phyloP scores from a whole-genome alignment of 1,140 invertebrate species.

The Drosophila varians region DNA sequence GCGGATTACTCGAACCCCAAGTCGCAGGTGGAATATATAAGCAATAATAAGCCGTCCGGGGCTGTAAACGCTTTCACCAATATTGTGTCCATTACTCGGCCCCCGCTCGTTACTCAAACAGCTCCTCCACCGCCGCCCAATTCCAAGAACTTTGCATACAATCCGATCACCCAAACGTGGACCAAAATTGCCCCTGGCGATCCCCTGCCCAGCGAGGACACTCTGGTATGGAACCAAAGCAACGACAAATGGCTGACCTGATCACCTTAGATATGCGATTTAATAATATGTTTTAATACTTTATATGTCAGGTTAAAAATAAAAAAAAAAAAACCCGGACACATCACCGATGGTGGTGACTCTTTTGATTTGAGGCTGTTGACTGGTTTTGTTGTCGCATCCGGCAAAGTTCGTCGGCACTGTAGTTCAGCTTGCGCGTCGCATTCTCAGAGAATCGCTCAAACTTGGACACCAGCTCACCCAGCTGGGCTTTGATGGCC shows the following conservation, averaged over 20 bases:
- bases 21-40: conserved; percentile 75
- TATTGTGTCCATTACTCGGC: conserved; percentile 60
- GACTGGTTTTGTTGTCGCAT: conserved; percentile 49
- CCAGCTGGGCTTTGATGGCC: conserved; percentile 56
- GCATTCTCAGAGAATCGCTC: conserved; percentile 70
- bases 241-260: conserved; percentile 78
- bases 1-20: conserved; percentile 60
- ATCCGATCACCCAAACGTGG: conserved; percentile 64
- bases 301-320: conserved; percentile 1
- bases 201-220: conserved; percentile 52
- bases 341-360: conserved; percentile 41
- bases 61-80: conserved; percentile 33
- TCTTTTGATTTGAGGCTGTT: conserved; percentile 33
- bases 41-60: conserved; percentile 6
- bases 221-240: conserved; percentile 73
- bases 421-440: conserved; percentile 68
- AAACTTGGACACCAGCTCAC: conserved; percentile 57
- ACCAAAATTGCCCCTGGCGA: conserved; percentile 41
- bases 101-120: conserved; percentile 55
- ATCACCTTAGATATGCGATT: not conserved
- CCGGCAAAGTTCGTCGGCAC: conserved; percentile 74
- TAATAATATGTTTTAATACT: not conserved
- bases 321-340: conserved; percentile 1
- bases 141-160: conserved; percentile 70
- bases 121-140: conserved; percentile 52